Percentiles rank a stretch among this genome's conserved stretches.
Evolutionary conservation across 2,113 vertebrate genomes (phyloP).

Genomic region (Salvelinus alpinus): DNA sequence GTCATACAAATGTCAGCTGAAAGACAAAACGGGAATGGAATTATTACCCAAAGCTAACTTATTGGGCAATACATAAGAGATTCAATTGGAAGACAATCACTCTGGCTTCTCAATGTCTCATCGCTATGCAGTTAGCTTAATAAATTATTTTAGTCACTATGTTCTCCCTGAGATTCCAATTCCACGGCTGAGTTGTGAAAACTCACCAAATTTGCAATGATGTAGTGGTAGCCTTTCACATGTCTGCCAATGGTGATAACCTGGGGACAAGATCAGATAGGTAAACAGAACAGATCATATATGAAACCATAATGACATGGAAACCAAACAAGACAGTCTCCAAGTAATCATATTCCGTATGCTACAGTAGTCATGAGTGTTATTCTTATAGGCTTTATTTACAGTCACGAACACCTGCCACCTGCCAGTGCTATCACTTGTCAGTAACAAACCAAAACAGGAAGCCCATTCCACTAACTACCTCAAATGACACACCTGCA

Average conservation of each 20-base stretch:
- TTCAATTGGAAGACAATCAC: not conserved
- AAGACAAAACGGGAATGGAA: not conserved
- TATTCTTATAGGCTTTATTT: not conserved
- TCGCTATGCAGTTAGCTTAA: not conserved
- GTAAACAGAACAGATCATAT: not conserved
- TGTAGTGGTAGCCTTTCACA: conserved; percentile 98
- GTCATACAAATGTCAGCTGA: not conserved
- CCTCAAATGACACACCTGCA: conserved; percentile 40
- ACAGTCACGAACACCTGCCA: conserved; percentile 1
- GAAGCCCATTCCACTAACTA: not conserved
- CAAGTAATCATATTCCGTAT: not conserved
- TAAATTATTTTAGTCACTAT: not conserved
- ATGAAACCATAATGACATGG: not conserved
- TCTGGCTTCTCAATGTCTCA: not conserved
- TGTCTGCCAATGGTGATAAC: conserved; percentile 98
- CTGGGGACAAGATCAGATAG: conserved; percentile 60
- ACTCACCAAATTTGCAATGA: conserved; percentile 97
- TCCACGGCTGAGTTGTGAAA: not conserved
- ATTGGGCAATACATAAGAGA: not conserved
- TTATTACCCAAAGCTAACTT: not conserved
- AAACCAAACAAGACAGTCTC: not conserved
- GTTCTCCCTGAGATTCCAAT: not conserved
- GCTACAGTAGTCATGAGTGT: not conserved
- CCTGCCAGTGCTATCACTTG: conserved; percentile 39
- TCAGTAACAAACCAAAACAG: conserved; percentile 11